Conservation (phyloP, 2,797 vertebrate genomes). For the Linurgus olivaceus region DNA sequence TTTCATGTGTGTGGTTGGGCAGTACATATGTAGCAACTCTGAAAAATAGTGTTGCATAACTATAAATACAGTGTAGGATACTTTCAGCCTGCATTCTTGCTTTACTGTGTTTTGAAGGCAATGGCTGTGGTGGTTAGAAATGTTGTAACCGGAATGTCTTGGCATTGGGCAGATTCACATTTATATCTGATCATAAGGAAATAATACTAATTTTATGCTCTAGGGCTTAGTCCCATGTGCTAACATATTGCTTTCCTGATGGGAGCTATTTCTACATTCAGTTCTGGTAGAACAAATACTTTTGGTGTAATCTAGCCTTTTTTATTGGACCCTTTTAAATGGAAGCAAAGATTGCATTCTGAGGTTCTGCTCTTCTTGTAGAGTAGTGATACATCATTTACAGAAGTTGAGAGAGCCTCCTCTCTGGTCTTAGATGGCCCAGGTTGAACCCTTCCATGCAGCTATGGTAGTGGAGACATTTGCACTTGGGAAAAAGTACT, state of each 20-base stretch:
- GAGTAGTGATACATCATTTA: background rate
- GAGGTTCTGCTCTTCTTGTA: background rate
- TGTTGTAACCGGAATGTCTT: slow-evolving; percentile 11
- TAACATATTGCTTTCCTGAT: background rate
- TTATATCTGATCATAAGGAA: slow-evolving; percentile 13
- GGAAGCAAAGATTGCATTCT: background rate
- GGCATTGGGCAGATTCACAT: background rate
- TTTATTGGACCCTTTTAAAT: background rate
- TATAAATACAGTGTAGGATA: slow-evolving; percentile 16
- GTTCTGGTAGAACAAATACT: background rate
- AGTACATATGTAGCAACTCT: slow-evolving; percentile 32
- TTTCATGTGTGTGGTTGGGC: slow-evolving; percentile 40
- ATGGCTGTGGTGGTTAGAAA: slow-evolving; percentile 12
- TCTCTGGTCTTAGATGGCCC: background rate
- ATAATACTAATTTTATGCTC: slow-evolving; percentile 13
- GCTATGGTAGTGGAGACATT: background rate
- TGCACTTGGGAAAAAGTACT: background rate
- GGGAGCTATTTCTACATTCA: background rate
- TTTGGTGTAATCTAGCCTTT: background rate
- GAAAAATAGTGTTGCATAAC: slow-evolving; percentile 24
- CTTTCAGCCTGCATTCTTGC: slow-evolving; percentile 26
- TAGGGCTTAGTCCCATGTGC: background rate
- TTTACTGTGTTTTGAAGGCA: slow-evolving; percentile 13
- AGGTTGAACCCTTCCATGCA: background rate
- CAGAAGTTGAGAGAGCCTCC: background rate